Evolutionary conservation across 2,113 vertebrate genomes (phyloP).

Genomic region (Halcyon malimbica): DNA sequence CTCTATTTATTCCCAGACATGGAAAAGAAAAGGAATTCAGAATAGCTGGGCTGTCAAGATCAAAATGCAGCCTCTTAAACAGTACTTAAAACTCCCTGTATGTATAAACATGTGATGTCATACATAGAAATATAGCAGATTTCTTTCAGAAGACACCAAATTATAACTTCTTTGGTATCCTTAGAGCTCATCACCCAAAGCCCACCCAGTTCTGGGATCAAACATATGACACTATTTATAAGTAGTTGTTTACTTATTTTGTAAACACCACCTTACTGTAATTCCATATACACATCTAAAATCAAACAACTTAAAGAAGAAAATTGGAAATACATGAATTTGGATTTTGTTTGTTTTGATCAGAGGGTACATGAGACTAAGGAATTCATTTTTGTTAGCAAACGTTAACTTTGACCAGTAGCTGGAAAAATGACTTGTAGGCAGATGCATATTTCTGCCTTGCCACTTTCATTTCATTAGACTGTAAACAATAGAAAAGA

Average conservation of each 20-base stretch:
- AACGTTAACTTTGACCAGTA: background rate
- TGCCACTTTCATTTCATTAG: background rate
- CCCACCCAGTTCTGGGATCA: background rate
- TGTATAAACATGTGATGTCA: background rate
- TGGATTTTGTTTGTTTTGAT: background rate
- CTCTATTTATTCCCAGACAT: background rate
- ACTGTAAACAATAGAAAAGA: background rate
- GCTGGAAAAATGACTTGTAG: background rate
- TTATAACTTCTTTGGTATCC: background rate
- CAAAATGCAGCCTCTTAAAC: background rate
- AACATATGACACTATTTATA: background rate
- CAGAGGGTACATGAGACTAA: background rate
- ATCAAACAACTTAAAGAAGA: background rate
- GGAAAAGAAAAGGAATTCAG: background rate
- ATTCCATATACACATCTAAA: background rate
- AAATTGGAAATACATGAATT: background rate
- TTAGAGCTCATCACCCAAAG: background rate
- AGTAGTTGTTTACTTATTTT: background rate
- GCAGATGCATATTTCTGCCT: background rate
- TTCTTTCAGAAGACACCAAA: background rate
- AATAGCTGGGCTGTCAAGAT: background rate
- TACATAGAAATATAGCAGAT: background rate
- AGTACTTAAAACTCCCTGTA: background rate
- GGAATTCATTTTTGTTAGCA: background rate
- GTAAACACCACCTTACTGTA: background rate